Base-by-base conservation (phyloP, 2,113 vertebrate genomes). In the Pongo pygmaeus region DNA sequence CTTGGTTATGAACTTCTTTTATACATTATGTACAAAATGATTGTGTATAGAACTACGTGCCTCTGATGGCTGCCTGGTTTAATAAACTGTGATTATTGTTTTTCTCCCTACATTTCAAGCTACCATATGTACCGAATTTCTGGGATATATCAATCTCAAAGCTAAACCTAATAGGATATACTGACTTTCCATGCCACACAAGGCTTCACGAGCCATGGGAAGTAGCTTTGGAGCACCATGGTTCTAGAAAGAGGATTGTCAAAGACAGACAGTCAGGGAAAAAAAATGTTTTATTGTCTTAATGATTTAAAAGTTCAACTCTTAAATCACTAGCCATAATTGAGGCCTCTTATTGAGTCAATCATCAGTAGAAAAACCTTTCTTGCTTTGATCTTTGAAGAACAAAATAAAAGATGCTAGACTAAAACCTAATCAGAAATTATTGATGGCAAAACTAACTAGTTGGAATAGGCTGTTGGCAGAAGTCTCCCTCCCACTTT, bases 371-470 rank as follows among this genome's bases (percentile, higher is more conserved):
- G 59, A 27, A 74, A 86, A 81, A 35, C 0, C 7, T 23, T 52
- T 87, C 40, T 86, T 79, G 3, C 32, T 92, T 90, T 79, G 48
- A 55, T 87, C 22, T 93, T 94, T 81, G 75, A 93, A 69, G 70
- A 93, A 70, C 11, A 59, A 64, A 80, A 84, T 74, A 43, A 18
- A 83, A 95, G 43, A 50, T 77, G 13, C 16, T 81, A 35, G n/a
- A n/a, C 25, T 69, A 78, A 92, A 64, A 67, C 16, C 30, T 48
- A 57, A 61, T 78, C 9, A 89, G 52, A 86, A 78, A 55, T 88
- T 40, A 32, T 23, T 64, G 48, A n/a, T 43, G 48, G 30, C 67
- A 92, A 72, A 74, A 38, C 17, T 40, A 67, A 52, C 48, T 70
- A 30, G 5, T 80, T 78, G 48, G 74, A 40, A 55, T 48, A 70